These are phyloP conservation scores for Oxyura jamaicensis DNA, from an alignment of 2,113 vertebrate genomes.

Conservation along the genomic window DNA sequence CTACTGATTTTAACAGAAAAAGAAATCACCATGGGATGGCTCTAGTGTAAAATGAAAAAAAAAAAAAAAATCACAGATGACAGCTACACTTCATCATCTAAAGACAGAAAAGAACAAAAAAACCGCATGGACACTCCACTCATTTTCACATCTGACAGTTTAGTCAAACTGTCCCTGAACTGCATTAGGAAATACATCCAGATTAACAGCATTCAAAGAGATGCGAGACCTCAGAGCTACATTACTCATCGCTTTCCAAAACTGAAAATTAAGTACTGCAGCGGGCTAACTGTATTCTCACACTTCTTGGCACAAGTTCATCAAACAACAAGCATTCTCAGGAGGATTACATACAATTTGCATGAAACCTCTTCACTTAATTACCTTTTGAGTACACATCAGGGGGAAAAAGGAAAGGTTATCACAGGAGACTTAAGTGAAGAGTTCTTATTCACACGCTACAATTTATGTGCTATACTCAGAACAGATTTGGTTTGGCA, in stretches of 20 bases:
- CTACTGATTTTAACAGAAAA: background rate
- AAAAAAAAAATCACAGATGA: background rate
- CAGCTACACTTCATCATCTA: background rate
- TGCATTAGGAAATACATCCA: background rate
- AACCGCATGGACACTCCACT: slow-evolving; percentile 48
- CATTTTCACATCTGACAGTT: slow-evolving; percentile 42
- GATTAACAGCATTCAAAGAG: slow-evolving; percentile 5
- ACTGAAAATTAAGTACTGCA: background rate
- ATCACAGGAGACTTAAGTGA: background rate
- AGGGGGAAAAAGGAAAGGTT: background rate
- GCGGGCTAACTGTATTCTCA: background rate
- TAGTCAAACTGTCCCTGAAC: slow-evolving; percentile 20
- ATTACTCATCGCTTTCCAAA: background rate
- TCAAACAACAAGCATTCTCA: background rate
- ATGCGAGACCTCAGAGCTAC: background rate
- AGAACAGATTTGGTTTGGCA: background rate
- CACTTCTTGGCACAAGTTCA: background rate
- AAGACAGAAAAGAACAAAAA: slow-evolving; percentile 30
- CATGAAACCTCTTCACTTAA: background rate
- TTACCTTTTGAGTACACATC: background rate
- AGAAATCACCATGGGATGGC: background rate
- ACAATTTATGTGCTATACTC: background rate
- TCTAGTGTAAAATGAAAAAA: background rate
- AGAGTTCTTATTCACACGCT: background rate
- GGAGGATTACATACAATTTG: background rate